These are phyloP conservation scores for Oryctolagus cuniculus DNA, from an alignment of 2,113 vertebrate genomes.

Conservation along the genomic window DNA sequence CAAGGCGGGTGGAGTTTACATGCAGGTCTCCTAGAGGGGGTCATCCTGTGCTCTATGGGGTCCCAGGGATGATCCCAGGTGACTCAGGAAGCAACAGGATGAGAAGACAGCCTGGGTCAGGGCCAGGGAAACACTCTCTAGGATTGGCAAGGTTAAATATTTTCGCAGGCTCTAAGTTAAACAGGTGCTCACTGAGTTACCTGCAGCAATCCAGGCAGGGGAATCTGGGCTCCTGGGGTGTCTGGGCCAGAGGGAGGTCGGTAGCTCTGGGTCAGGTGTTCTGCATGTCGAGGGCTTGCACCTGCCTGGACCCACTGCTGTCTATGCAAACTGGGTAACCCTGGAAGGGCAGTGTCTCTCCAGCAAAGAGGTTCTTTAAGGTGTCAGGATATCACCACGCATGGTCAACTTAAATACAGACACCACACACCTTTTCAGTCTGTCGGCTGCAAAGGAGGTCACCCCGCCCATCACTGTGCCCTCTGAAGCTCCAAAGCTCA, in stretches of 20 bases:
- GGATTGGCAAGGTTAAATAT: background rate
- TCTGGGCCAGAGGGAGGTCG: background rate
- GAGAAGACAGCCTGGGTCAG: background rate
- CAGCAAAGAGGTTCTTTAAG: background rate
- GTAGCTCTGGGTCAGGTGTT: background rate
- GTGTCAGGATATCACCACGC: background rate
- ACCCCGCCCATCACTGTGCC: background rate
- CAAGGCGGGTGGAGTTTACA: background rate
- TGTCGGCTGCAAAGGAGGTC: background rate
- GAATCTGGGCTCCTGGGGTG: background rate
- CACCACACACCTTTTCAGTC: background rate
- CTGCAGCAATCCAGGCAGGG: background rate
- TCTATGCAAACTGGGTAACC: background rate
- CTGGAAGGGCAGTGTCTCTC: background rate
- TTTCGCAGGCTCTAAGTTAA: background rate
- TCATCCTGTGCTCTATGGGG: background rate
- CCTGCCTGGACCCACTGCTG: background rate
- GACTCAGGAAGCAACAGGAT: background rate
- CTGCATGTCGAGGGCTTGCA: background rate
- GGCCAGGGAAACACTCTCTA: background rate
- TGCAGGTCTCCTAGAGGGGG: background rate
- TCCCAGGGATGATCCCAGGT: background rate
- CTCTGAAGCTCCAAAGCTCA: background rate
- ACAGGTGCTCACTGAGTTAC: background rate
- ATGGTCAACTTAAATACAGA: background rate